Evolutionary conservation across 2,113 vertebrate genomes (phyloP).

Genomic region (Scomber japonicus): DNA sequence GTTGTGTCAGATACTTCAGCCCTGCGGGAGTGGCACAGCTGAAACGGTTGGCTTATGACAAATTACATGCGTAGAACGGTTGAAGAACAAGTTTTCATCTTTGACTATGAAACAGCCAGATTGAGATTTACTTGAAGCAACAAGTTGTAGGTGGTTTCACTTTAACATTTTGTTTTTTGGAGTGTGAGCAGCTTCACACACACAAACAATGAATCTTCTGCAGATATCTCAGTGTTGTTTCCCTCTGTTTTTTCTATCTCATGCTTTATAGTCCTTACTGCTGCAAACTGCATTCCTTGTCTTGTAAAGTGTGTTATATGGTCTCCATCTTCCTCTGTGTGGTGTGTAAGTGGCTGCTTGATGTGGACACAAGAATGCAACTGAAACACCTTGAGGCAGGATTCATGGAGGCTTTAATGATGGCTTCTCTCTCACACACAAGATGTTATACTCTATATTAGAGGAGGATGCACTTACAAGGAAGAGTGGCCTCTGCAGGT

Average conservation of each 20-base stretch:
- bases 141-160: accelerated
- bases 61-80: background rate
- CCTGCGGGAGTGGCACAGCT: conserved; percentile 22
- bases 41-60: conserved; percentile 61
- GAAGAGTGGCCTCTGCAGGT: background rate
- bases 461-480: conserved; percentile 1
- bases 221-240: background rate
- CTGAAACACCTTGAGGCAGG: conserved; percentile 7
- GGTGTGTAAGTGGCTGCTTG: conserved; percentile 4
- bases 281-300: too few species aligned
- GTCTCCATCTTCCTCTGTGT: background rate
- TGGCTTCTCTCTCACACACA: conserved; percentile 13
- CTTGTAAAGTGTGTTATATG: too few species aligned
- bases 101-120: background rate
- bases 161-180: background rate
- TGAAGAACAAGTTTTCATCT: conserved; percentile 38
- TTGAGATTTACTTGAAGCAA: background rate
- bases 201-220: background rate
- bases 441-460: background rate
- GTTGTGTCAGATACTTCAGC: conserved; percentile 21
- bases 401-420: conserved; percentile 25
- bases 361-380: conserved; percentile 47
- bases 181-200: background rate
- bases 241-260: background rate
- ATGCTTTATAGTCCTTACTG: background rate